Evolutionary conservation across 2,797 vertebrate species (phyloP).

Genomic region (Ctenochaetus hawaiiensis): DNA sequence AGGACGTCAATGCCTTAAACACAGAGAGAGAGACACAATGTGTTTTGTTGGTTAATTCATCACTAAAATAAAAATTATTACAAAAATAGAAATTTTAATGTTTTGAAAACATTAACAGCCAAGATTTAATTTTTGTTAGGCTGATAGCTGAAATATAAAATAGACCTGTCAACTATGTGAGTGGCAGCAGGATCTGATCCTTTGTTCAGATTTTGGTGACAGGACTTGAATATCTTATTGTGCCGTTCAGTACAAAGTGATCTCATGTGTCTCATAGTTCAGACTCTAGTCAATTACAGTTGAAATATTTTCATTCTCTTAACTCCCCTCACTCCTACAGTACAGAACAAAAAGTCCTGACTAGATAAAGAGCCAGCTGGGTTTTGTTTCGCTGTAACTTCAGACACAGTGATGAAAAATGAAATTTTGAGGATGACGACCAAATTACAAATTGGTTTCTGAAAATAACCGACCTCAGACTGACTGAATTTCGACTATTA

Average conservation of each 20-base stretch:
- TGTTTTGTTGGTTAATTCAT: neutral
- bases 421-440: slow-evolving; percentile 5
- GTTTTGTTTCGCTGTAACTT: neutral
- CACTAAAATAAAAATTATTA: neutral
- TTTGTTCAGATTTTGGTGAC: neutral
- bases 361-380: neutral
- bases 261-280: neutral
- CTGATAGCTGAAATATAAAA: neutral
- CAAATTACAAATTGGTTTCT: slow-evolving; percentile 11
- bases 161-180: neutral
- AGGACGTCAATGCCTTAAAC: neutral
- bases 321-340: neutral
- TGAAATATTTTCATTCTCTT: neutral
- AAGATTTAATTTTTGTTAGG: neutral
- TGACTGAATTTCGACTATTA: slow-evolving; percentile 6
- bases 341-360: slow-evolving; percentile 17
- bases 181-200: neutral
- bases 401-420: neutral
- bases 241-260: neutral
- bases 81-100: neutral
- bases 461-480: slow-evolving; percentile 30
- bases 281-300: neutral
- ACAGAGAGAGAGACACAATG: too few relatives aligned
- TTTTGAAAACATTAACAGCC: neutral
- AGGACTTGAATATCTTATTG: neutral